phyloP scores from a whole-genome alignment of 2,888 invertebrate genomes.

The Volucella zonaria region DNA sequence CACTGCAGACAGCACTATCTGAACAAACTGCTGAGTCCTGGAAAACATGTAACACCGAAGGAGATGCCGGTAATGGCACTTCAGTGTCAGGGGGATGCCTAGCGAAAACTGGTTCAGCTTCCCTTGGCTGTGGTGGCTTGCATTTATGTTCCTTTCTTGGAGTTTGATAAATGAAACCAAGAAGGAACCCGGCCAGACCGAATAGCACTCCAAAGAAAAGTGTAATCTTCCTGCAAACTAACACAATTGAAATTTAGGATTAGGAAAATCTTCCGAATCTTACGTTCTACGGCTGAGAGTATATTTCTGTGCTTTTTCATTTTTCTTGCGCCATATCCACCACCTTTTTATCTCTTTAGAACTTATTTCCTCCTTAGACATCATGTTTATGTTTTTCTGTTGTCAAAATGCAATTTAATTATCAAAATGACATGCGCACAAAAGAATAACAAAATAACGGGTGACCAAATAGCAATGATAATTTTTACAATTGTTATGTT shows the following conservation, averaged over 20 bases:
- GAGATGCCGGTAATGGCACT: conserved; percentile 86
- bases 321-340: not conserved
- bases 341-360: not conserved
- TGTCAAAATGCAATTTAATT: not conserved
- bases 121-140: conserved; percentile 31
- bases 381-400: not conserved
- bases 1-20: conserved; percentile 89
- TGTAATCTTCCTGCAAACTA: not conserved
- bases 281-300: conserved; percentile 7
- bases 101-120: conserved; percentile 19
- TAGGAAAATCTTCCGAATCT: not conserved
- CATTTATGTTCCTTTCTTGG: conserved; percentile 53
- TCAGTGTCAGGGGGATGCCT: conserved; percentile 86
- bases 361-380: not conserved
- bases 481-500: too few relatives aligned
- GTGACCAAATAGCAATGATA: too few relatives aligned
- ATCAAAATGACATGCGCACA: conserved; percentile 48
- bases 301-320: not conserved
- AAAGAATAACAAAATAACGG: not conserved
- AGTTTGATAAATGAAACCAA: not conserved
- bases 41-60: conserved; percentile 87
- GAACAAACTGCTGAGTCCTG: conserved; percentile 89
- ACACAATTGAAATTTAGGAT: not conserved
- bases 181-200: conserved; percentile 3
- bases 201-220: conserved; percentile 4